Evolutionary conservation across 1,140 invertebrate species (phyloP), one percentile per base, ranked within the genome.

Genomic region (Drosophila pandora): DNA sequence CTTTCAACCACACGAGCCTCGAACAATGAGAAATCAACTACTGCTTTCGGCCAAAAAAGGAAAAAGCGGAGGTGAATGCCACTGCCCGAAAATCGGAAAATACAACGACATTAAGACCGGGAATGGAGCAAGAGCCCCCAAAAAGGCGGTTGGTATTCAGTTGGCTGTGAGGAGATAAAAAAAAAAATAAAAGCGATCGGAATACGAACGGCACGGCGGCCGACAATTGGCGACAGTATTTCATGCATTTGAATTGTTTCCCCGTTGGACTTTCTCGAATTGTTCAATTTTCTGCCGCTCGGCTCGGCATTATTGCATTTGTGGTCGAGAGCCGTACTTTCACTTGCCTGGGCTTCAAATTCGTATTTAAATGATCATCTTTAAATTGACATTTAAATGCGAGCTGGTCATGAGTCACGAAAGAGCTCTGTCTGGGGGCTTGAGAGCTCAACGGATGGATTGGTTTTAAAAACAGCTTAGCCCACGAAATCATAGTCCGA

Each of bases 311-410:
- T 43, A 43, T 43, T 43, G 55, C 23, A 47, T 47, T 47, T 47
- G 13, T 41, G n/a, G 45, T 67, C 45, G 49, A 17, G 34, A 37
- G 25, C 17, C 10, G 59, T 82, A 87, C 83, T 87, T 87, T 87
- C 82, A 88, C 83, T 87, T 72, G 77, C 62, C 28, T 45, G 57
- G 50, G 37, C 68, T 64, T 58, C 48, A 50, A 71, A 55, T 60
- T 61, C 54, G 52, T 76, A 67, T 79, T 68, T 61, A 67, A 88
- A 82, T 76, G 83, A 87, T 85, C 68, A 87, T 87, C 77, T 82
- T 67, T 80, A 70, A 75, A 49, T 64, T 82, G 79, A 68, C 79
- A 79, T 83, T 83, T 84, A 84, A 83, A 84, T 76, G 70, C 50
- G 54, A 69, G 71, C 64, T 37, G 64, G 48, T 69, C 67, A 57